Percentiles rank a stretch among this genome's conserved stretches.
These are phyloP conservation scores for Chionoecetes opilio DNA, from an alignment of 1,140 invertebrate genomes.

Conservation along the genomic window DNA sequence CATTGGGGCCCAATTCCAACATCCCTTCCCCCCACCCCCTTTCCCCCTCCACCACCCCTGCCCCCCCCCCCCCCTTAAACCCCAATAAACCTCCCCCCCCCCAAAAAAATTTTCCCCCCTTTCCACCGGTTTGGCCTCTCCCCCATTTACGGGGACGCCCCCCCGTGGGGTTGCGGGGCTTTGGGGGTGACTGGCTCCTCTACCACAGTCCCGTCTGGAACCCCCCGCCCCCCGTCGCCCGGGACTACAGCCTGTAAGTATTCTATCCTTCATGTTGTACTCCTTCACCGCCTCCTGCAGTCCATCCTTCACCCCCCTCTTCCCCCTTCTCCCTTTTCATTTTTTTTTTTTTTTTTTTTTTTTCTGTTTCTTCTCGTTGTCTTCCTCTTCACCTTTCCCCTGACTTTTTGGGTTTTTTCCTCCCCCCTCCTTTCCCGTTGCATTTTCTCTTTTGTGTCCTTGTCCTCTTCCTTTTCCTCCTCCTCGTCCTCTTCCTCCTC, in stretches of 20 bases:
- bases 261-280: too few species aligned
- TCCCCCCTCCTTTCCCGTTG: too few species aligned
- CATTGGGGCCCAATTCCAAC: background rate
- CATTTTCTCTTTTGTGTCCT: too few species aligned
- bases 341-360: too few species aligned
- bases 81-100: too few species aligned
- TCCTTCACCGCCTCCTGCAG: too few species aligned
- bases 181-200: conserved; percentile 86
- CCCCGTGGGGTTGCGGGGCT: conserved; percentile 65
- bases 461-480: background rate
- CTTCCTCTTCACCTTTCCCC: too few species aligned
- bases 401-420: too few species aligned
- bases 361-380: too few species aligned
- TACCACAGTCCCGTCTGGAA: conserved; percentile 85
- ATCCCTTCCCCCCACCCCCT: background rate
- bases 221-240: conserved; percentile 82
- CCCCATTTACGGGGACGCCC: background rate
- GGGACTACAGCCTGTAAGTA: conserved; percentile 57
- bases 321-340: background rate
- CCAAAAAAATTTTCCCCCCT: too few species aligned
- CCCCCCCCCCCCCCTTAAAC: background rate
- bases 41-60: background rate
- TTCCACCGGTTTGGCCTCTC: background rate
- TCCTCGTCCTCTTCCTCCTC: background rate
- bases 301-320: too few species aligned